Evolutionary conservation across 2,797 vertebrate genomes (phyloP), one percentile per base, ranked within the genome.

Genomic region (Intellagama lesueurii): DNA sequence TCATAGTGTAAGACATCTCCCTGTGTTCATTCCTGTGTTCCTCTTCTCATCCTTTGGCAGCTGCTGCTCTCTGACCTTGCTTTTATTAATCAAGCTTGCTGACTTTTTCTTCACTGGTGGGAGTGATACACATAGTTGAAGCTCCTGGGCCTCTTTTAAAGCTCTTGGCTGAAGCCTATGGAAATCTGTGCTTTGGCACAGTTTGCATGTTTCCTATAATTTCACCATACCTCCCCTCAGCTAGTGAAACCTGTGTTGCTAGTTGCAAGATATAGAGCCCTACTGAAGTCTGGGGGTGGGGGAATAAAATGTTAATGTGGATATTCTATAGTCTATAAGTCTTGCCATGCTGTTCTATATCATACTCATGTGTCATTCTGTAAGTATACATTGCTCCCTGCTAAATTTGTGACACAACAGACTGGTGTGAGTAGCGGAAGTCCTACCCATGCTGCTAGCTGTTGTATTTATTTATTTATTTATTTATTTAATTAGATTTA

Each of bases 391-490:
- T 82, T 78, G 81, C n/a, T 12, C 60, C 35, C 2, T 44, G 5
- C 8, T 89, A n/a, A 72, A 47, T 79, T 91, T 52, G 64, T 92
- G 60, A 87, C 17, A 44, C 89, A n/a, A 3, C 52, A 87, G 6
- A 30, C 1, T 0, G 91, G 68, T 88, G 30, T 24, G 6, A 82
- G 78, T 26, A 89, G 80, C 88, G 84, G 26, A 52, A 86, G 19
- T 49, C 5, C n/a, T 87, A 5, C 73, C 88, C 89, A 60, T 26
- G 87, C 40, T 1, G 30, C 75, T 92, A 49, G 16, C 56, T 81
- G 0, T 87, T n/a, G n/a, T n/a, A n/a, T n/a, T n/a, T n/a, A n/a
- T n/a, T n/a, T n/a, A n/a, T n/a, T n/a, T n/a, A n/a, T n/a, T n/a
- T n/a, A n/a, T n/a, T n/a, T n/a, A n/a, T n/a, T n/a, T n/a, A n/a